Evolutionary conservation across 1,140 invertebrate genomes (phyloP).

Genomic region (Ladona fulva): DNA sequence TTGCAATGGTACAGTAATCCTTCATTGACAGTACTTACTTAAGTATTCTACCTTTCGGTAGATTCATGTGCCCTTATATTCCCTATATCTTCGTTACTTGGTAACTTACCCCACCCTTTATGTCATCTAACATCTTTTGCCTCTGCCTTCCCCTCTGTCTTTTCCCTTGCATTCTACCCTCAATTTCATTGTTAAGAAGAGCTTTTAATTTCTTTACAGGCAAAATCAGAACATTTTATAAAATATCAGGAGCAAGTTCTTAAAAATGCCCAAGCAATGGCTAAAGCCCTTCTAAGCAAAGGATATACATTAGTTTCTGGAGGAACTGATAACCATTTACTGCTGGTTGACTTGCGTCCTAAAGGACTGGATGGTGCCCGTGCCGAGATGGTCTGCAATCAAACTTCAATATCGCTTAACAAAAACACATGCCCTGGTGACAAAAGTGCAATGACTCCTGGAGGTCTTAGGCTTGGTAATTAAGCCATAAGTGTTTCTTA

Average conservation of each 20-base stretch:
- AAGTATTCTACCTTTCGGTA: too few relatives aligned
- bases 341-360: slow-evolving; percentile 36
- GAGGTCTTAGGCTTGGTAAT: slow-evolving; percentile 46
- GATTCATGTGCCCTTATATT: too few relatives aligned
- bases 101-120: too few relatives aligned
- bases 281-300: slow-evolving; percentile 28
- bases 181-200: too few relatives aligned
- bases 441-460: slow-evolving; percentile 51
- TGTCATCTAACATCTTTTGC: too few relatives aligned
- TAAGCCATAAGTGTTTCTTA: slow-evolving; percentile 11
- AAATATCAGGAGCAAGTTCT: slow-evolving; percentile 24
- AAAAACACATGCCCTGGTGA: slow-evolving; percentile 62
- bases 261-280: slow-evolving; percentile 35
- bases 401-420: slow-evolving; percentile 50
- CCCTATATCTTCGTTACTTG: too few relatives aligned
- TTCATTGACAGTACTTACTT: too few relatives aligned
- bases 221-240: slow-evolving; percentile 23
- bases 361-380: slow-evolving; percentile 45
- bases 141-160: too few relatives aligned
- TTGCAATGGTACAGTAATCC: too few relatives aligned
- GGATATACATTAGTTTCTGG: slow-evolving; percentile 35
- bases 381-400: slow-evolving; percentile 46
- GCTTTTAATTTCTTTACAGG: slow-evolving; percentile 29
- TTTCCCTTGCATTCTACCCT: too few relatives aligned
- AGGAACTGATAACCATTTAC: slow-evolving; percentile 42